Evolutionary conservation across 2,113 vertebrate genomes (phyloP).

Genomic region (Coptodon rendalli): DNA sequence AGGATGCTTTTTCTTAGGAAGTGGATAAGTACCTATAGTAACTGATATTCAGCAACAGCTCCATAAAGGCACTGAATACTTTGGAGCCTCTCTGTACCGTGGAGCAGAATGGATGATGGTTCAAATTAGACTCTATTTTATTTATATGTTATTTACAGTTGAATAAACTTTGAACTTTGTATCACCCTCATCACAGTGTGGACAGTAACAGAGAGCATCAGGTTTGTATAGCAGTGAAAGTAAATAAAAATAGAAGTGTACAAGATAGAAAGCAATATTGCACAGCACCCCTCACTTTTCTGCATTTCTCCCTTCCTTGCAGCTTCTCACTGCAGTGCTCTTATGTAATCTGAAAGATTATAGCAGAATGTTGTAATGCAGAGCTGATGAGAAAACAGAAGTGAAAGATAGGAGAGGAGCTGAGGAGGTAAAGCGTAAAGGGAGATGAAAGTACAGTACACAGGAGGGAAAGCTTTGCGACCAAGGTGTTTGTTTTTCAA

Average conservation of each 20-base stretch:
- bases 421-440: neutral
- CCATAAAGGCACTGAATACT: neutral
- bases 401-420: neutral
- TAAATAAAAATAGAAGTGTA: neutral
- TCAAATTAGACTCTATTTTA: neutral
- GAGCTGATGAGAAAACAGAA: constrained; percentile 8
- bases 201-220: neutral
- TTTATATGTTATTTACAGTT: neutral
- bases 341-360: constrained; percentile 71
- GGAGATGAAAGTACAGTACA: neutral
- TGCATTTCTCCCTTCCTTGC: neutral
- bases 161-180: neutral
- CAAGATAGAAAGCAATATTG: neutral
- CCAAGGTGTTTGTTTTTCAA: neutral
- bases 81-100: neutral
- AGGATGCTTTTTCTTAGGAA: neutral
- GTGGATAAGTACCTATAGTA: neutral
- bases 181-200: neutral
- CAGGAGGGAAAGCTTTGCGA: neutral
- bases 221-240: neutral
- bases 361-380: constrained; percentile 47
- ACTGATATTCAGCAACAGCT: neutral
- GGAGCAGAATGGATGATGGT: neutral
- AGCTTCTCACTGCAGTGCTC: constrained; percentile 57
- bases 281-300: neutral